Evolutionary conservation across 2,113 vertebrate species (phyloP).

Genomic region (Eclectus roratus): DNA sequence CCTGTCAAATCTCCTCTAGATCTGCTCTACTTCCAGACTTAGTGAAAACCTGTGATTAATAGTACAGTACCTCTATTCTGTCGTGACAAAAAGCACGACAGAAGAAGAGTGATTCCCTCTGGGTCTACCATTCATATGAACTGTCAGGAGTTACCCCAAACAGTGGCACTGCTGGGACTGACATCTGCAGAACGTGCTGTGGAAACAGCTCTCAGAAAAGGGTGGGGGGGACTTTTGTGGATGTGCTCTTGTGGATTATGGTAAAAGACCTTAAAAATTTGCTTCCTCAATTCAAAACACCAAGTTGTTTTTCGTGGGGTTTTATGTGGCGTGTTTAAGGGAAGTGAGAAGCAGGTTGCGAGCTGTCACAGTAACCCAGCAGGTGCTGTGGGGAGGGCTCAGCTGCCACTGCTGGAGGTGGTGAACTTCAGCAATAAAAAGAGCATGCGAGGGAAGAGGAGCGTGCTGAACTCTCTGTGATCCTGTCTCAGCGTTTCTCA

Average conservation of each 20-base stretch:
- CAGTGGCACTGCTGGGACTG: background rate
- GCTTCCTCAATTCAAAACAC: background rate
- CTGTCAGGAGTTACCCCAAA: background rate
- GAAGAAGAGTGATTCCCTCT: background rate
- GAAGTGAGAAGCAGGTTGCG: background rate
- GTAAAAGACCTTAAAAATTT: background rate
- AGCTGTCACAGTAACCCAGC: background rate
- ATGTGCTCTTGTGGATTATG: background rate
- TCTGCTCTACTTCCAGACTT: background rate
- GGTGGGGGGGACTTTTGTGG: background rate
- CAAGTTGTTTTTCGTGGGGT: too few relatives aligned
- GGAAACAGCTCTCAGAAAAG: background rate
- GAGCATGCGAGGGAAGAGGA: background rate
- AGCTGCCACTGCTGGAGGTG: background rate
- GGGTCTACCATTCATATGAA: background rate
- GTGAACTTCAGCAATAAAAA: background rate
- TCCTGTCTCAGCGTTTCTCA: background rate
- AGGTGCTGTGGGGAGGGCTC: background rate
- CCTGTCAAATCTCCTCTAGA: constrained; percentile 37
- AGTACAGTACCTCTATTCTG: background rate
- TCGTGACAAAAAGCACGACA: background rate
- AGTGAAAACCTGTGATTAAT: constrained; percentile 11
- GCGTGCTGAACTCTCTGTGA: background rate
- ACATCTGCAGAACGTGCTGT: background rate
- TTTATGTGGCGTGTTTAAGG: background rate